Evolutionary conservation across 2,797 vertebrate genomes (phyloP).

Genomic region (Nothura maculosa): DNA sequence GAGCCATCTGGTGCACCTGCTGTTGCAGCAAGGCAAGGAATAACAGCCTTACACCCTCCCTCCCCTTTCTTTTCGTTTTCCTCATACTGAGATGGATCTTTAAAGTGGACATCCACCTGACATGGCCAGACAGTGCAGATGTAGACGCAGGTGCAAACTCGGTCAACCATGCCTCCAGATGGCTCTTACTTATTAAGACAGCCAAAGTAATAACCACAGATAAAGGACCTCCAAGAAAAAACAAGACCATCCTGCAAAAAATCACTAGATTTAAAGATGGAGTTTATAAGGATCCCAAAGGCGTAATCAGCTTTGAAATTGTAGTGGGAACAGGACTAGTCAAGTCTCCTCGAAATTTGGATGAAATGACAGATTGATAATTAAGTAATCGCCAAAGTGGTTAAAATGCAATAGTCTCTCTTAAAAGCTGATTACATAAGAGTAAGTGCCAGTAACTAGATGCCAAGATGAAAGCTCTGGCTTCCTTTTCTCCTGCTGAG

Average conservation of each 20-base stretch:
- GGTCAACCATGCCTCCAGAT: constrained; percentile 73
- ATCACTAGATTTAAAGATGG: constrained; percentile 41
- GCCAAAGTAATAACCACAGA: constrained; percentile 70
- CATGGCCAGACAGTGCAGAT: constrained; percentile 67
- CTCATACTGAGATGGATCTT: constrained; percentile 65
- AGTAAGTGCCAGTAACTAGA: constrained; percentile 1
- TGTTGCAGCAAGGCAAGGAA: constrained; percentile 63
- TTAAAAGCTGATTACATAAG: constrained; percentile 35
- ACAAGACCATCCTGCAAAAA: constrained; percentile 31
- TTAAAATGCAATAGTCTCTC: constrained; percentile 21
- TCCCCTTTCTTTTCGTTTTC: constrained; percentile 59
- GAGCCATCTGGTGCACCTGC: constrained; percentile 77
- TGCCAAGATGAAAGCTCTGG: constrained; percentile 53
- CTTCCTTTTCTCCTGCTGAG: constrained; percentile 48
- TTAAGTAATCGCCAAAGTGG: constrained; percentile 6
- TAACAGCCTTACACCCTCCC: constrained; percentile 54
- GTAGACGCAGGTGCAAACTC: constrained; percentile 72
- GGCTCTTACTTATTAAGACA: constrained; percentile 72
- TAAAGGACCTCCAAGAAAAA: constrained; percentile 40
- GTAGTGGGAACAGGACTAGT: constrained; percentile 17
- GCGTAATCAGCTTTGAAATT: constrained; percentile 34
- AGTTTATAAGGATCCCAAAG: constrained; percentile 42
- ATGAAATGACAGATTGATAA: constrained; percentile 41
- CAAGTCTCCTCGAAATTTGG: constrained; percentile 19
- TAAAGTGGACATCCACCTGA: constrained; percentile 74